phyloP scores from a whole-genome alignment of 2,113 vertebrate genomes.

The Salvator merianae region DNA sequence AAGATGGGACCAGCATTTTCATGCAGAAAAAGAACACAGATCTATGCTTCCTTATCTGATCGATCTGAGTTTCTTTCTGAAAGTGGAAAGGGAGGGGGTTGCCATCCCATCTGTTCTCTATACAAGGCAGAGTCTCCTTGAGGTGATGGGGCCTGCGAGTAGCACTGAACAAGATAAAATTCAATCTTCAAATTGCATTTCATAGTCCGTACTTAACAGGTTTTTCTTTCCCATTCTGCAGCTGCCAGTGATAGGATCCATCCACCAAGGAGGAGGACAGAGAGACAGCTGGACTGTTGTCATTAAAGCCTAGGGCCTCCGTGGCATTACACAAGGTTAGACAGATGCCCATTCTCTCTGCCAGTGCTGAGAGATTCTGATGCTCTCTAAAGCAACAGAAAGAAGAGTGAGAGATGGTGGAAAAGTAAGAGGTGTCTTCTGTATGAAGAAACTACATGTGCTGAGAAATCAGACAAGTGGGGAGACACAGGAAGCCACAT shows the following conservation, averaged over 20 bases:
- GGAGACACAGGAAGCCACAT: not conserved
- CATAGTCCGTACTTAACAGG: not conserved
- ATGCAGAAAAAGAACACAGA: not conserved
- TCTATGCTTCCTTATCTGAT: not conserved
- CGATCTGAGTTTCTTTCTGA: no score
- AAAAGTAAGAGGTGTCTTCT: not conserved
- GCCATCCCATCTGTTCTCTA: not conserved
- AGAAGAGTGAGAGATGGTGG: not conserved
- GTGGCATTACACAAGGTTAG: not conserved
- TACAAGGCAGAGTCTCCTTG: not conserved
- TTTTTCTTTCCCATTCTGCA: not conserved
- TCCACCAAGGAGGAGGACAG: not conserved
- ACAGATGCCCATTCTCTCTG: not conserved
- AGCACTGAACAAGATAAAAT: not conserved
- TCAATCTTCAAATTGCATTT: not conserved
- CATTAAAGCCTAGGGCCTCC: not conserved
- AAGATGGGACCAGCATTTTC: no score
- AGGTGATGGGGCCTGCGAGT: not conserved
- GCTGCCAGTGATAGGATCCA: not conserved
- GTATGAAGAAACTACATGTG: not conserved
- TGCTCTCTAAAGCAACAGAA: not conserved
- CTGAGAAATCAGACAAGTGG: no score
- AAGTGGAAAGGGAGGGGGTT: not conserved
- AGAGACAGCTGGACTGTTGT: constrained; percentile 3
- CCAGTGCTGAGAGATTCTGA: not conserved